Evolutionary conservation across 2,797 vertebrate species (phyloP), one percentile per base, ranked within the genome.

Genomic region (Oreortyx pictus): DNA sequence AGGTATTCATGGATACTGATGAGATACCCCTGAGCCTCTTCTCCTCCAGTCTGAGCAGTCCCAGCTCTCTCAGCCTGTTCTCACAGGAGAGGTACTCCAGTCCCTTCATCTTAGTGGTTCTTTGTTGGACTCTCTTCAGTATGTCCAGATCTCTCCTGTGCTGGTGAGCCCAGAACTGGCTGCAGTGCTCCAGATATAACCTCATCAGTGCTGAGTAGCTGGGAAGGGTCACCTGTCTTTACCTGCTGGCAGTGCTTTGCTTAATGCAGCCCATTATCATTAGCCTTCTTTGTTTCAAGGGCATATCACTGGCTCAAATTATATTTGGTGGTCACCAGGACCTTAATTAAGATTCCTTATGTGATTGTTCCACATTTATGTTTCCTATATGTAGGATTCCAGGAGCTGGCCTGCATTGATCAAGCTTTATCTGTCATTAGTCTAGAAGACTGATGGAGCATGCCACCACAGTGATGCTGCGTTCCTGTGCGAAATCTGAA

Each of bases 341-440:
- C 17, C 35, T 27, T 27, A 41, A 29, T 23, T 62, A 41, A 41
- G 39, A 27, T 83, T 66, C 29, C 15, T 54, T 31, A 4, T 14
- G 54, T 43, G 3, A 7, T 66, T 39, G 5, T 25, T 59, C 29
- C 1, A 0, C 4, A 10, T 2, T 67, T 25, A 46, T 68, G 5
- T 52, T 80, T 77, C 49, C 15, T 49, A 33, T 3, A 4, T 0
- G 0, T 22, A n/a, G 10, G 6, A 9, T 77, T 19, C 23, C 33
- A 10, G 5, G 4, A 44, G 52, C 71, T 65, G 2, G 1, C 8
- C 23, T 8, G 7, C 7, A 4, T 17, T 12, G 6, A 17, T 7
- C 3, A 4, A 73, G 13, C 11, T 60, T 94, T 74, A 13, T 46
- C 5, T n/a, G 9, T n/a, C 19, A 46, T 14, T 56, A 71, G 7